Evolutionary conservation across 2,797 vertebrate genomes (phyloP), one percentile per base, ranked within the genome.

Genomic region (Sus cebifrons): DNA sequence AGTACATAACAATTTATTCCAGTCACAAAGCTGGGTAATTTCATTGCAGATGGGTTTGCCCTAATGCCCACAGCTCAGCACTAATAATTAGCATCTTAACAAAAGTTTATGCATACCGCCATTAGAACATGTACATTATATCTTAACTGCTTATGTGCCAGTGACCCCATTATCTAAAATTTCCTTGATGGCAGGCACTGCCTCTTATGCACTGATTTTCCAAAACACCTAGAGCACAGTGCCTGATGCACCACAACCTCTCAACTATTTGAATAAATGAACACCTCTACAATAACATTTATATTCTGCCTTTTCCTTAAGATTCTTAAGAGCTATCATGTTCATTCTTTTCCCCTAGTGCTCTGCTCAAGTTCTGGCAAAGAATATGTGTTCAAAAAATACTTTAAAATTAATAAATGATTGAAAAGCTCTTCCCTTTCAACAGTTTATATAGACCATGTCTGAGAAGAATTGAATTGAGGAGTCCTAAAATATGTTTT

Each of bases 21-120:
- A 12, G 15, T 89, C 86, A 94, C 40, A 89, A 68, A 96, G 21
- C 82, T 78, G 27, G 16, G 23, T 81, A 54, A 54, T 77, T 94
- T 97, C 82, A 7, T 67, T 91, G 58, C 86, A 87, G 13, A 93
- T 82, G 18, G 7, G 13, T 77, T 94, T 92, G 89, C 21, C 67
- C 56, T 94, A 84, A 93, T 36, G 44, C 78, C 27, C 44, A 65
- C 32, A 92, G 23, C 7, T 90, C 70, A 77, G 67, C 11, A 32
- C 14, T 86, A 71, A 91, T 86, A 96, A 89, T 70, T 86, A 87
- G 12, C 87, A 96, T 96, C 92, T 97, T 96, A 70, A 94, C 62
- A 86, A 96, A 98, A 89, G 23, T 67, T 83, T 23, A 44, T 13
- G 17, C 56, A 64, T 16, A 27, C 44, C 64, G 52, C 11, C 17